Conservation (phyloP, 1,140 invertebrate species). For the Araneus ventricosus region DNA sequence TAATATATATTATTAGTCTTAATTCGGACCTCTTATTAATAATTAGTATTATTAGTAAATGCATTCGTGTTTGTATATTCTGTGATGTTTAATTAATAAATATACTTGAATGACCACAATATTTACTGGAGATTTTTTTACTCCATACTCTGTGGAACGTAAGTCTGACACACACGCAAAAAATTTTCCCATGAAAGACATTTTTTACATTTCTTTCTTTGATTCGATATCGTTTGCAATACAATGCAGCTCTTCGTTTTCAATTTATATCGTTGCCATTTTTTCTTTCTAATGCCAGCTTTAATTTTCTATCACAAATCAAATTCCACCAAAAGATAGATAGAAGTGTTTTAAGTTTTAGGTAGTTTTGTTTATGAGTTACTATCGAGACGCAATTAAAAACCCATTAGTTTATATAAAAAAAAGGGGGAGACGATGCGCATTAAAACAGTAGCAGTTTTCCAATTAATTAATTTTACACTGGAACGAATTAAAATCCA, state of each 20-base stretch:
- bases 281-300: background rate
- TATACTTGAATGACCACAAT: no score
- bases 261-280: background rate
- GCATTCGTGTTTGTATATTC: no score
- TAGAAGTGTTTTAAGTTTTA: slow-evolving; percentile 34
- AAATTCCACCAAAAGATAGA: slow-evolving; percentile 27
- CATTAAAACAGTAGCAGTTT: slow-evolving; percentile 61
- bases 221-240: background rate
- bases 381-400: slow-evolving; percentile 67
- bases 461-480: slow-evolving; percentile 69
- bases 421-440: background rate
- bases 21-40: no score
- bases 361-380: slow-evolving; percentile 45
- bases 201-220: background rate
- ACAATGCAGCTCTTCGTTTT: background rate
- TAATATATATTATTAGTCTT: no score
- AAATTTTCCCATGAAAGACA: no score
- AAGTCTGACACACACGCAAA: no score
- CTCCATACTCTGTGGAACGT: no score
- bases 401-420: slow-evolving; percentile 57
- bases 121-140: no score
- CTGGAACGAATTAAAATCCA: slow-evolving; percentile 51
- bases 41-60: no score
- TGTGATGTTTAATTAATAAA: no score
- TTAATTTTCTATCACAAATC: slow-evolving; percentile 44